Conservation (phyloP, 2,113 vertebrate genomes). For the Pituophis catenifer region DNA sequence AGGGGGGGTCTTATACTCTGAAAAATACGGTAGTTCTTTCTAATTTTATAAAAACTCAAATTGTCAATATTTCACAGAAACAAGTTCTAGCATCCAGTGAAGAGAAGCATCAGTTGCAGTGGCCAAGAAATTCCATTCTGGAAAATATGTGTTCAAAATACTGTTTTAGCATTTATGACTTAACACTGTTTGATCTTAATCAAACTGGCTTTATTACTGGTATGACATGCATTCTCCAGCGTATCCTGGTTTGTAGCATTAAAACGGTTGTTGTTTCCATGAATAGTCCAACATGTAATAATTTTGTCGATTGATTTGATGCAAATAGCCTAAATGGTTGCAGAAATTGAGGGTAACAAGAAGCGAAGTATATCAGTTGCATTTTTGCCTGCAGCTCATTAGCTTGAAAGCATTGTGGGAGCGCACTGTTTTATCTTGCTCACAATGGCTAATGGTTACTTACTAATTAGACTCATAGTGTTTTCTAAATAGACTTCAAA, state of each 20-base stretch:
- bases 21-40: not conserved
- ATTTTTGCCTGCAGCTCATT: not conserved
- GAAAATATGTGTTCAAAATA: not conserved
- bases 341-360: not conserved
- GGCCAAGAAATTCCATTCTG: not conserved
- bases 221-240: not conserved
- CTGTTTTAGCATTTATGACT: not conserved
- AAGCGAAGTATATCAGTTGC: not conserved
- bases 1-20: no score
- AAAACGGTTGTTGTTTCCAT: not conserved
- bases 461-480: constrained; percentile 33
- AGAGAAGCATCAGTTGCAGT: not conserved
- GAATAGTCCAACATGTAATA: not conserved
- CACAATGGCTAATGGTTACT: constrained; percentile 35
- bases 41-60: not conserved
- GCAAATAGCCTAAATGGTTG: not conserved
- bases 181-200: not conserved
- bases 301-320: not conserved
- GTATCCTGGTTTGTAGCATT: not conserved
- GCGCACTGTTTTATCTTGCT: constrained; percentile 40
- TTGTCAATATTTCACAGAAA: not conserved
- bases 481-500: constrained; percentile 47
- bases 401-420: constrained; percentile 17
- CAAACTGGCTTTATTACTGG: not conserved
- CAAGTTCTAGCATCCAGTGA: not conserved